Conservation (phyloP, 1,140 invertebrate species). For the Drosophila saltans region DNA sequence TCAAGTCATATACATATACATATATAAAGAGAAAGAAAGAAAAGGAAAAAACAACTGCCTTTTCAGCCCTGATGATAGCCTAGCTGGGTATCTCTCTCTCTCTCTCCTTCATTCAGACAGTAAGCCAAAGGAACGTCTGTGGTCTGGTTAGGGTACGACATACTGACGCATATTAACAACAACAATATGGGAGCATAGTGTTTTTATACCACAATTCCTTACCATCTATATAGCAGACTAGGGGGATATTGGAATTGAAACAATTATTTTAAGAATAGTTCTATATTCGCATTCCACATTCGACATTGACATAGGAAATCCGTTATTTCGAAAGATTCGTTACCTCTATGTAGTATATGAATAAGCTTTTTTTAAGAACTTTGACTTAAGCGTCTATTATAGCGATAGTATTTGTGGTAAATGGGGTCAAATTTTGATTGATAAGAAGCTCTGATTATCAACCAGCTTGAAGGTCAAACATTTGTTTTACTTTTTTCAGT, state of each 20-base stretch:
- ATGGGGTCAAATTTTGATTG: too few species aligned
- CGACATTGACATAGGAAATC: too few species aligned
- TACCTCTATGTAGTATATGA: too few species aligned
- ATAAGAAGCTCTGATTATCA: too few species aligned
- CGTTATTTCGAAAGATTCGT: too few species aligned
- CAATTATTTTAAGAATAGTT: background rate
- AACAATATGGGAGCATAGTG: conserved; percentile 29
- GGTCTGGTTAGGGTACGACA: conserved; percentile 19
- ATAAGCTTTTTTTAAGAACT: too few species aligned
- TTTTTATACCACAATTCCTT: conserved; percentile 13
- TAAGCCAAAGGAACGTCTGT: conserved; percentile 22
- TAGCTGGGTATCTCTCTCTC: conserved; percentile 1
- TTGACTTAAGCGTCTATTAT: too few species aligned
- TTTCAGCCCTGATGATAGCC: conserved; percentile 36
- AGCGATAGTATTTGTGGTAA: too few species aligned
- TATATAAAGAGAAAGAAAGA: conserved; percentile 41
- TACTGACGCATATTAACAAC: conserved; percentile 47
- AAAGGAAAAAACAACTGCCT: conserved; percentile 3
- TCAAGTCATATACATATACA: conserved; percentile 60
- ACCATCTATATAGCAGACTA: background rate
- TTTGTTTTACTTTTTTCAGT: too few species aligned
- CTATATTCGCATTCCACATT: too few species aligned
- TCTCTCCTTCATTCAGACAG: conserved; percentile 17
- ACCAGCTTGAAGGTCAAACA: too few species aligned
- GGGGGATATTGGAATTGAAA: background rate